Percentiles rank a stretch among this genome's conserved stretches.
phyloP scores from a whole-genome alignment of 2,797 vertebrate genomes.

The Poeciliopsis turneri region DNA sequence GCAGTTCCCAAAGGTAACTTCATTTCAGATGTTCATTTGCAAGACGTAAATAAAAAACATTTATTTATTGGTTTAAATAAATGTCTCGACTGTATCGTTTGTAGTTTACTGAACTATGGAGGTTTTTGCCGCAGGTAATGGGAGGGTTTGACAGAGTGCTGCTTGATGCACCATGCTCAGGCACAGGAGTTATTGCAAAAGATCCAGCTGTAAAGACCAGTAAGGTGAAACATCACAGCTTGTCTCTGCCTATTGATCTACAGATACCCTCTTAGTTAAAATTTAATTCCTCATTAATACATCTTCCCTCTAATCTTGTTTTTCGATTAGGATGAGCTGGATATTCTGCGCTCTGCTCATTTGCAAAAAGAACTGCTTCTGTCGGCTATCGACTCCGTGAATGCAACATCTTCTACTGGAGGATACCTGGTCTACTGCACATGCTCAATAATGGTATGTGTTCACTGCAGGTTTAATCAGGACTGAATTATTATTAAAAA shows the following conservation, averaged over 20 bases:
- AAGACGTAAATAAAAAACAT: not conserved
- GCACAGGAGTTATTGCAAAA: conserved; percentile 96
- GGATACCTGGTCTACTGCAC: conserved; percentile 97
- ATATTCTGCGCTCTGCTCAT: conserved; percentile 91
- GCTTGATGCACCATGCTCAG: conserved; percentile 96
- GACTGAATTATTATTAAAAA: not conserved
- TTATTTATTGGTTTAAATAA: not conserved
- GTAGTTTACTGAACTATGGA: not conserved
- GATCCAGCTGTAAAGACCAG: conserved; percentile 96
- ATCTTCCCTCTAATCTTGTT: not conserved
- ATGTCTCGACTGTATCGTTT: not conserved
- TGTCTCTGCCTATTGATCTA: not conserved
- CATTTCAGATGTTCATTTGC: not conserved
- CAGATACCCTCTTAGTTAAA: not conserved
- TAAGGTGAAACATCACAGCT: conserved; percentile 78
- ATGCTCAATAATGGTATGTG: conserved; percentile 90
- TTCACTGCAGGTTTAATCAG: not conserved
- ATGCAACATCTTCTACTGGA: conserved; percentile 88
- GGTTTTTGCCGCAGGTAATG: conserved; percentile 82
- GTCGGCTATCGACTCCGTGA: conserved; percentile 93
- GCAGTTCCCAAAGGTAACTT: conserved; percentile 91
- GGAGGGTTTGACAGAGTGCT: conserved; percentile 95
- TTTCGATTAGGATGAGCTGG: conserved; percentile 85
- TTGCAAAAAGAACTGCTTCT: conserved; percentile 95
- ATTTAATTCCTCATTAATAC: conserved; percentile 1